A percentile compares a stretch with the other conserved stretches of the same genome.
These are phyloP conservation scores for Micronisus gabar DNA, from an alignment of 2,113 vertebrate species.

Conservation along the genomic window DNA sequence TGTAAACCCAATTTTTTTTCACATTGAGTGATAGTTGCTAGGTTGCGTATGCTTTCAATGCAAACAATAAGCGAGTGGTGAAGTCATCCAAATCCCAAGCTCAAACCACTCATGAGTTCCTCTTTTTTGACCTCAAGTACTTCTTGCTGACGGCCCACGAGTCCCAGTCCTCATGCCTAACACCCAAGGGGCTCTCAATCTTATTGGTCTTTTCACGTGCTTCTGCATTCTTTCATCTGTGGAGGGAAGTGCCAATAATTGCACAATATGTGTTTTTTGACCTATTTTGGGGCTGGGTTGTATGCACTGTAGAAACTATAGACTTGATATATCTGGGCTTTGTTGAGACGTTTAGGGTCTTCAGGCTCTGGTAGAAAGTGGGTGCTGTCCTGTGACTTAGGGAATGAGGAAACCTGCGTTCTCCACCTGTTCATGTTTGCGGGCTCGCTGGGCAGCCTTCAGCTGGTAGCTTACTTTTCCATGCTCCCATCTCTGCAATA, in stretches of 20 bases:
- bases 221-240: neutral
- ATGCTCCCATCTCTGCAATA: neutral
- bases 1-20: neutral
- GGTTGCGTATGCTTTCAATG: neutral
- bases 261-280: neutral
- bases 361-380: neutral
- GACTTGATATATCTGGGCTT: neutral
- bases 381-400: neutral
- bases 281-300: neutral
- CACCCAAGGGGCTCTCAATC: neutral
- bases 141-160: neutral
- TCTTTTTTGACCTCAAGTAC: neutral
- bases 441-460: neutral
- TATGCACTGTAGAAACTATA: neutral
- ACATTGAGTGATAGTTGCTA: neutral
- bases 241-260: neutral
- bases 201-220: neutral
- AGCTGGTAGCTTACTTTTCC: neutral
- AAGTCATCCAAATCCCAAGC: neutral
- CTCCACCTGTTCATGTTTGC: fast-evolving
- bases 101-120: neutral
- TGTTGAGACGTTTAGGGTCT: neutral
- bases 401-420: neutral
- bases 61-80: neutral
- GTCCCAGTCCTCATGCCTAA: neutral